Evolutionary conservation across 2,113 vertebrate species (phyloP).

Genomic region (Triplophysa tibetana): DNA sequence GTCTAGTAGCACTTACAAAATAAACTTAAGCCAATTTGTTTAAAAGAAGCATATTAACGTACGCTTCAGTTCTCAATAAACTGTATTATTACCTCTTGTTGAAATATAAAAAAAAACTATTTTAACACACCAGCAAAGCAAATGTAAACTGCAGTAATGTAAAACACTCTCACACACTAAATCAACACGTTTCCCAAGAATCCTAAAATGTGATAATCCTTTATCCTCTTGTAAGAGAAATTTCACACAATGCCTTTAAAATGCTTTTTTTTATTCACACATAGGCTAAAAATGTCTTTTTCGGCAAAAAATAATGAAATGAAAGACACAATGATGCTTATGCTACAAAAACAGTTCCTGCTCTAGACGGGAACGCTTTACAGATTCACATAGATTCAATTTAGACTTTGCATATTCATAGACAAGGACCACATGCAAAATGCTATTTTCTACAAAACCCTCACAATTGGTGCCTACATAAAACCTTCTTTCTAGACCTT

Average conservation of each 20-base stretch:
- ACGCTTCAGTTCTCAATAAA: background rate
- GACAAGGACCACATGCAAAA: background rate
- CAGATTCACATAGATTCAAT: too few relatives aligned
- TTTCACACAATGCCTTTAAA: too few relatives aligned
- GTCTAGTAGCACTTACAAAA: constrained; percentile 6
- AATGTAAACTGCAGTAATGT: constrained; percentile 17
- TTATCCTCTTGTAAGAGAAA: too few relatives aligned
- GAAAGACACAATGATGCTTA: too few relatives aligned
- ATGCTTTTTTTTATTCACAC: background rate
- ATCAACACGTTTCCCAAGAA: constrained; percentile 10
- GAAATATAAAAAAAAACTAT: too few relatives aligned
- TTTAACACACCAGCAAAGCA: background rate
- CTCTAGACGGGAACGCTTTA: too few relatives aligned
- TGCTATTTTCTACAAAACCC: background rate
- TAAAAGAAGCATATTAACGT: background rate
- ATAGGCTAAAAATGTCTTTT: background rate
- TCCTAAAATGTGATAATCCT: too few relatives aligned
- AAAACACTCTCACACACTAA: constrained; percentile 9
- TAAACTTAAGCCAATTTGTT: constrained; percentile 13
- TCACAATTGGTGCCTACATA: background rate
- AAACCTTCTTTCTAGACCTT: background rate
- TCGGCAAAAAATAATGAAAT: background rate
- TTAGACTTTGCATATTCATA: background rate
- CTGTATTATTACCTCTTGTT: too few relatives aligned
- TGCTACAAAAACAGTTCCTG: too few relatives aligned